These are phyloP conservation scores for Manis crassicaudata DNA, from an alignment of 2,797 vertebrate genomes.

Conservation along the genomic window DNA sequence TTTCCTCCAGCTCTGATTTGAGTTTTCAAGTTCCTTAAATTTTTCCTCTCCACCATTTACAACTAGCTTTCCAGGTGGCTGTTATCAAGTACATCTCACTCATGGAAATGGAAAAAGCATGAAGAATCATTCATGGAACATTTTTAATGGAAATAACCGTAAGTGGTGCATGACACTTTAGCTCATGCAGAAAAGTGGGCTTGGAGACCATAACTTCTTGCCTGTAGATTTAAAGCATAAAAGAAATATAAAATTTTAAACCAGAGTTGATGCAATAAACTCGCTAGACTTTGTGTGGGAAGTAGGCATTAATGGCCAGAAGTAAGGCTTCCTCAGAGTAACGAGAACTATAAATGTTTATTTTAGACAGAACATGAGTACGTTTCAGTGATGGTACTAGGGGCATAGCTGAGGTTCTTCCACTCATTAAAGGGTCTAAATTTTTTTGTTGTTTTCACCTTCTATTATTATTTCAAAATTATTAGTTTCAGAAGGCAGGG, in stretches of 20 bases:
- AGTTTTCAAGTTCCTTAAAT: not conserved
- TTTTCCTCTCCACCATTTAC: not conserved
- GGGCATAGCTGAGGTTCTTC: not conserved
- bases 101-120: not conserved
- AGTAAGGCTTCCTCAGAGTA: not conserved
- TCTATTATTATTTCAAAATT: not conserved
- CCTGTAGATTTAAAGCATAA: not conserved
- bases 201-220: not conserved
- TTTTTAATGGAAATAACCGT: not conserved
- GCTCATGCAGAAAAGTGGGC: not conserved
- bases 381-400: not conserved
- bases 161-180: not conserved
- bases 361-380: not conserved
- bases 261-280: not conserved
- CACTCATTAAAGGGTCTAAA: not conserved
- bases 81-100: not conserved
- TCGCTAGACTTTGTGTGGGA: not conserved
- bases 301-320: not conserved
- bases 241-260: not conserved
- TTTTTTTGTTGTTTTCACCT: not conserved
- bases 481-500: not conserved
- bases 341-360: not conserved
- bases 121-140: not conserved
- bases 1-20: not conserved
- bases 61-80: not conserved